These are phyloP conservation scores for Anser cygnoides DNA, from an alignment of 2,113 vertebrate species.

Conservation along the genomic window DNA sequence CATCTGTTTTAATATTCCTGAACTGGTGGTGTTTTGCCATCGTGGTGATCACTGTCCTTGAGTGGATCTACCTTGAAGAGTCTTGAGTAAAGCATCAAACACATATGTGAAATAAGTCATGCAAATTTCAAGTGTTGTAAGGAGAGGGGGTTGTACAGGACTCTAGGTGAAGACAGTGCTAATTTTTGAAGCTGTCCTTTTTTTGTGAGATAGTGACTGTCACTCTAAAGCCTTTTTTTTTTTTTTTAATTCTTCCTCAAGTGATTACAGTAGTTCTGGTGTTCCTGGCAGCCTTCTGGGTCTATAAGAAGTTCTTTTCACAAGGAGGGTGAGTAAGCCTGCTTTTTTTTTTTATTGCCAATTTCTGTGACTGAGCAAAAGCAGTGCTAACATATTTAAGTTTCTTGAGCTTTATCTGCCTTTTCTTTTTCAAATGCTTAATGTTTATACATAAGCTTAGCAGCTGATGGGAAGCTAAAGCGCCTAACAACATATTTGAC, in stretches of 20 bases:
- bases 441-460: not conserved
- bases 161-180: not conserved
- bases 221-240: not conserved
- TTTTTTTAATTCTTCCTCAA: not conserved
- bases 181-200: not conserved
- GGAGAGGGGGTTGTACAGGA: too few relatives aligned
- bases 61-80: not conserved
- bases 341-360: not conserved
- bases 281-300: slow-evolving; percentile 9
- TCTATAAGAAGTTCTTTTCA: slow-evolving; percentile 33
- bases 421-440: not conserved
- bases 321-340: slow-evolving; percentile 59
- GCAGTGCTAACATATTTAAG: not conserved
- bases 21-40: not conserved
- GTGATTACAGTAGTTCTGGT: not conserved
- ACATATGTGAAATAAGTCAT: not conserved
- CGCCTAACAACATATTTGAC: not conserved
- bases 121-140: not conserved
- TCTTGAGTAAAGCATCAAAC: not conserved
- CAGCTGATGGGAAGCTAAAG: not conserved
- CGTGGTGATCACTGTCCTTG: not conserved
- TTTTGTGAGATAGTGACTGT: not conserved
- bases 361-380: not conserved
- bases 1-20: not conserved
- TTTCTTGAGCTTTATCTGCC: slow-evolving; percentile 15